These are phyloP conservation scores for Pogonognathellus flavescens DNA, from an alignment of 1,140 invertebrate species.

Conservation along the genomic window DNA sequence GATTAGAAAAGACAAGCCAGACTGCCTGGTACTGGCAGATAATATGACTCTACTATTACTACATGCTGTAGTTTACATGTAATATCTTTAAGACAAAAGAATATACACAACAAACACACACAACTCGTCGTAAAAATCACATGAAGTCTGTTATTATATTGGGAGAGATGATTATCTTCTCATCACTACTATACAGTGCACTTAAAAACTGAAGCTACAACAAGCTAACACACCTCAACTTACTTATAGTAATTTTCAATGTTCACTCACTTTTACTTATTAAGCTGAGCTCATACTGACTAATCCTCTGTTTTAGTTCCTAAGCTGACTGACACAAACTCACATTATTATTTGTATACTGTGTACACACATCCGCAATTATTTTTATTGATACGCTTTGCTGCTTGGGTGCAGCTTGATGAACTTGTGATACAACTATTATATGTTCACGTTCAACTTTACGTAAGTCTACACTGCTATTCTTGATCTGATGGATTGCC, in stretches of 20 bases:
- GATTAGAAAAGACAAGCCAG: background rate
- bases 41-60: background rate
- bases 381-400: conserved; percentile 54
- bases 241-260: background rate
- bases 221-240: background rate
- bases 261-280: conserved; percentile 29
- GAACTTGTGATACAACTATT: conserved; percentile 1
- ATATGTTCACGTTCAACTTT: background rate
- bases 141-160: conserved; percentile 48
- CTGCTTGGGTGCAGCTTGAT: conserved; percentile 43
- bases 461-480: background rate
- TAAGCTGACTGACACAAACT: conserved; percentile 36
- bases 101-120: conserved; percentile 1
- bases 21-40: background rate
- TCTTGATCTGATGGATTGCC: conserved; percentile 49
- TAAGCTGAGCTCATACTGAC: background rate
- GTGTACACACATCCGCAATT: conserved; percentile 46
- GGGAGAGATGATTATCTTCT: conserved; percentile 47
- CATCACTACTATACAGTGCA: conserved; percentile 7
- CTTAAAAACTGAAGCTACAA: conserved; percentile 14
- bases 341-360: conserved; percentile 34
- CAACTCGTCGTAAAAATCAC: conserved; percentile 40
- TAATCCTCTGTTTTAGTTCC: conserved; percentile 8
- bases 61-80: background rate
- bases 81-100: background rate